phyloP scores from a whole-genome alignment of 2,888 invertebrate species.

The Eupithecia subfuscata region DNA sequence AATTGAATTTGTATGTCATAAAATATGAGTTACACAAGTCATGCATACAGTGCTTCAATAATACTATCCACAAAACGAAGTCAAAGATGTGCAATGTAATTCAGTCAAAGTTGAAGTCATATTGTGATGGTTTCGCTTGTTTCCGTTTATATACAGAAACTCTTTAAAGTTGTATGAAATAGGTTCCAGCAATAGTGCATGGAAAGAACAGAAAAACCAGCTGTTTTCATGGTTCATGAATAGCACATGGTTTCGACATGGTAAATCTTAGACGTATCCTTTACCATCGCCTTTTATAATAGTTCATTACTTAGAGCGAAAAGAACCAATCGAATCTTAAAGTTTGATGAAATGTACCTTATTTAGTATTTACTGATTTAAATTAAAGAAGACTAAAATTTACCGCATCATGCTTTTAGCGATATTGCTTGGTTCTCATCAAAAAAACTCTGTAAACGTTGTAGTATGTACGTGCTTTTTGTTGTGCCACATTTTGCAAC shows the following conservation, averaged over 20 bases:
- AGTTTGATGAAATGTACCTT: background rate
- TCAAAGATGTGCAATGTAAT: constrained; percentile 2
- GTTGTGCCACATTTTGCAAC: background rate
- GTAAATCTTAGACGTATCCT: background rate
- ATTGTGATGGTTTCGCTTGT: background rate
- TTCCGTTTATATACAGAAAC: background rate
- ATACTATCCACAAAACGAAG: constrained; percentile 3
- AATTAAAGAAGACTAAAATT: background rate
- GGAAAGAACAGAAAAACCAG: background rate
- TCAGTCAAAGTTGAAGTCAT: constrained; percentile 11
- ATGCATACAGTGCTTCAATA: background rate
- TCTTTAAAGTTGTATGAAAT: background rate
- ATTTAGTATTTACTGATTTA: background rate
- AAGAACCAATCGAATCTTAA: background rate
- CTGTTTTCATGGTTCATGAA: background rate
- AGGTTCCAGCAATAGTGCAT: background rate
- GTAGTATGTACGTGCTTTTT: background rate
- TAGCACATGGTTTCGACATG: background rate
- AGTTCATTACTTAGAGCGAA: background rate
- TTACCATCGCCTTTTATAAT: background rate
- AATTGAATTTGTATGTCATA: background rate
- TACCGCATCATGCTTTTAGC: background rate
- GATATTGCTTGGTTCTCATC: background rate
- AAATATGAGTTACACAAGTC: background rate
- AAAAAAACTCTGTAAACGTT: background rate